These are phyloP conservation scores for Mormyrus iriodes DNA, from an alignment of 2,113 vertebrate genomes.

Conservation along the genomic window DNA sequence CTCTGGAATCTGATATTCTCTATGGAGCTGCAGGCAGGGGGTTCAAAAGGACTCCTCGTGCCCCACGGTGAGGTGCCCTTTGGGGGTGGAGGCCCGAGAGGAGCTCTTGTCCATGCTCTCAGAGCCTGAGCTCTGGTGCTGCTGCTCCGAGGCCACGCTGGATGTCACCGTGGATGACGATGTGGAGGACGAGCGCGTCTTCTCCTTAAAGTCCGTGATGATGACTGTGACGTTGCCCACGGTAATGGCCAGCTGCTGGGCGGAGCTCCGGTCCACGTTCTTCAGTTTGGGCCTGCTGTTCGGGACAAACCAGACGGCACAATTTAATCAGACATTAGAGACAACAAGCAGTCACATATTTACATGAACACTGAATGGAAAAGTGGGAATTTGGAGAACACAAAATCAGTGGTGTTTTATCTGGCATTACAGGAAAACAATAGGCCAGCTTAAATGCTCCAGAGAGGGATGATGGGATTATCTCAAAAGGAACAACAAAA, in stretches of 20 bases:
- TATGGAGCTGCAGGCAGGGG: conserved; percentile 10
- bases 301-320: not conserved
- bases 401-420: not conserved
- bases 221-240: conserved; percentile 98
- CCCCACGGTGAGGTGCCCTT: conserved; percentile 88
- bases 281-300: conserved; percentile 87
- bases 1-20: conserved; percentile 22
- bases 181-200: conserved; percentile 95
- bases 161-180: conserved; percentile 98
- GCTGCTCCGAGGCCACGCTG: conserved; percentile 91
- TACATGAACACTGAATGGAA: not conserved
- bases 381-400: not conserved
- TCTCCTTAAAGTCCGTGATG: conserved; percentile 99
- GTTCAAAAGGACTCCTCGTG: conserved; percentile 97
- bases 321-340: not conserved
- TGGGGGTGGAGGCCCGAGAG: conserved; percentile 94
- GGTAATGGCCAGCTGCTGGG: conserved; percentile 95
- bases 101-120: conserved; percentile 99
- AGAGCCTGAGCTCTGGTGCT: conserved; percentile 98
- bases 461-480: not conserved
- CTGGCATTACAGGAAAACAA: not conserved
- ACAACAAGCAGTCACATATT: not conserved
- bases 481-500: not conserved
- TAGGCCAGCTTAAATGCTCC: not conserved
- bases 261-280: conserved; percentile 95